A percentile compares a stretch with the other conserved stretches of the same genome.
phyloP scores from a whole-genome alignment of 2,113 vertebrate genomes.

The Sphaerodactylus townsendi region DNA sequence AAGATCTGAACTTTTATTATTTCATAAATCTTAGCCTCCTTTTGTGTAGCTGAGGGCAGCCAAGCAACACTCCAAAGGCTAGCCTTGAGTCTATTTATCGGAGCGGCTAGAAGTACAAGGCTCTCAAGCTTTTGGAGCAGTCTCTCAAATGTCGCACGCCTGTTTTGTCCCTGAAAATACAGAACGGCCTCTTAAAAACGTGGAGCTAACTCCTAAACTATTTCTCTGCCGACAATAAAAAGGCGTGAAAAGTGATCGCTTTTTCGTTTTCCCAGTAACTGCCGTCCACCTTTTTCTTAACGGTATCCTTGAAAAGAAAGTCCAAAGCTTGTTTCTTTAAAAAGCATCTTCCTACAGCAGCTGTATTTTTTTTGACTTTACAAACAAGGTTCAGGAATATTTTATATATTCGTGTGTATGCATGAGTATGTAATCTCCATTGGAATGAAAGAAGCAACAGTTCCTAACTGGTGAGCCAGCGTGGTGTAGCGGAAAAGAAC shows the following conservation, averaged over 20 bases:
- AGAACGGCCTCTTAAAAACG: background rate
- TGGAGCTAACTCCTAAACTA: fast-evolving
- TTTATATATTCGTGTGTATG: too few relatives aligned
- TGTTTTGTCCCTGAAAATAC: background rate
- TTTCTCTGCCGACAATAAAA: background rate
- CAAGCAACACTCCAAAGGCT: fast-evolving
- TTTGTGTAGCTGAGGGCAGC: constrained; percentile 3
- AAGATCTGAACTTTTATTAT: constrained; percentile 13
- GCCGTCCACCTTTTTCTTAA: background rate
- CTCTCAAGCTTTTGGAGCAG: constrained; percentile 10
- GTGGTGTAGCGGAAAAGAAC: too few relatives aligned
- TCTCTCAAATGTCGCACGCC: background rate
- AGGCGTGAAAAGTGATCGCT: background rate
- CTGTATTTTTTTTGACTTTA: constrained; percentile 3
- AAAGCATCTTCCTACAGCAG: background rate
- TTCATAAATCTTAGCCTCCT: constrained; percentile 28
- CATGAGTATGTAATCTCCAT: too few relatives aligned
- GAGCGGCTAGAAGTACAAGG: background rate
- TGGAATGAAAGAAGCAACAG: too few relatives aligned
- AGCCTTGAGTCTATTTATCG: constrained; percentile 28
- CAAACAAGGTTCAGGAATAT: background rate
- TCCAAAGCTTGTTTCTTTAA: background rate
- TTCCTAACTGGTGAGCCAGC: too few relatives aligned
- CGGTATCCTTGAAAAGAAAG: background rate
- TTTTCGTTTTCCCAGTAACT: background rate